These are phyloP conservation scores for Varanus komodoensis DNA, from an alignment of 2,113 vertebrate species.

Conservation along the genomic window DNA sequence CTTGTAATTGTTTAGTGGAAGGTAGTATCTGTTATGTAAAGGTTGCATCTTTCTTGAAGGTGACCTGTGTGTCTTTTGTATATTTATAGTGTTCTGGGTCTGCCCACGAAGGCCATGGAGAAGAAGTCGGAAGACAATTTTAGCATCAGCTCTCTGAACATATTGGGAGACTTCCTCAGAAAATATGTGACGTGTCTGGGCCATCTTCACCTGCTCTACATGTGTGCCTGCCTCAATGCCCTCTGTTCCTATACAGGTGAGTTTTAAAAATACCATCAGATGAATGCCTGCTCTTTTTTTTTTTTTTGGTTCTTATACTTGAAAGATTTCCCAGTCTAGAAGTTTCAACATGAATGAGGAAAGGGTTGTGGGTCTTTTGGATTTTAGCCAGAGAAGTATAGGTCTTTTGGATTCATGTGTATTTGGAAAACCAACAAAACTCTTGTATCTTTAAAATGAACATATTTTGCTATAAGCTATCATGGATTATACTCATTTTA, in stretches of 20 bases:
- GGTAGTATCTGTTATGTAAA: slow-evolving; percentile 47
- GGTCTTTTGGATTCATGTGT: not conserved
- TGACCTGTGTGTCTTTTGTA: slow-evolving; percentile 30
- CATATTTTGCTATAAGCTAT: too few relatives aligned
- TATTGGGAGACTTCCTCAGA: slow-evolving; percentile 59
- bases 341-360: not conserved
- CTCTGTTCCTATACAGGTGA: slow-evolving; percentile 79
- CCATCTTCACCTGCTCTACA: slow-evolving; percentile 71
- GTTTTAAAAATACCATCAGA: too few relatives aligned
- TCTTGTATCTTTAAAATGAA: too few relatives aligned
- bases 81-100: slow-evolving; percentile 70
- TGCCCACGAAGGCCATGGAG: slow-evolving; percentile 80
- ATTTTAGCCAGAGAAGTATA: not conserved
- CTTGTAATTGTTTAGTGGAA: slow-evolving; percentile 58
- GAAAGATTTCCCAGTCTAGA: not conserved
- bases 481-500: too few relatives aligned
- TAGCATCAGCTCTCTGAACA: slow-evolving; percentile 57
- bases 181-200: slow-evolving; percentile 55
- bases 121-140: slow-evolving; percentile 74
- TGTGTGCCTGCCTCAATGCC: slow-evolving; percentile 72
- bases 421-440: too few relatives aligned
- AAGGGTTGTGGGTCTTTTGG: too few relatives aligned
- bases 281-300: not conserved
- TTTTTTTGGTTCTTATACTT: not conserved
- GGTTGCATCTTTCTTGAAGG: not conserved